Percentiles rank a stretch among this genome's conserved stretches.
Conservation (phyloP, 35 echinoderm and acorn worm genomes). For the Heliocidaris erythrogramma region DNA sequence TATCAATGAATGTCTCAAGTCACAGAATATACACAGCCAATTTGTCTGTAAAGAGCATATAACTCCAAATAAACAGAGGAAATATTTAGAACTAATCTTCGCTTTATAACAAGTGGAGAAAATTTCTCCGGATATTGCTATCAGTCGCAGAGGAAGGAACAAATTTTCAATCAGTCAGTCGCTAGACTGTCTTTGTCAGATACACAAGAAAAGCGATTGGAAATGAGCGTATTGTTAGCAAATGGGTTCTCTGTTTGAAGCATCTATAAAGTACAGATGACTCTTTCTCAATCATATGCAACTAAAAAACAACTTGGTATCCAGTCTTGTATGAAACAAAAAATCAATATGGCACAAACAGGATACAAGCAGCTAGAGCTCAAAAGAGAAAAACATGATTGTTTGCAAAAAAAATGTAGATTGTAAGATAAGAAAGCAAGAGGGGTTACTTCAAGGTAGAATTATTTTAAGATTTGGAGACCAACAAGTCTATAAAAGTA, state of each 20-base stretch:
- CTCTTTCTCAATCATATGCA: background rate
- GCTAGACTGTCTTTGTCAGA: background rate
- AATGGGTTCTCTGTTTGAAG: background rate
- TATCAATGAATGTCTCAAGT: background rate
- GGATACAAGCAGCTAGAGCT: background rate
- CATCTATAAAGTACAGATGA: background rate
- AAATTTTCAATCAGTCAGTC: background rate
- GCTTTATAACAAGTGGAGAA: background rate
- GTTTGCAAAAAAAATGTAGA: background rate
- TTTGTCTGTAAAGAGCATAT: background rate
- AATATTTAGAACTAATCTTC: background rate
- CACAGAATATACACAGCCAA: background rate
- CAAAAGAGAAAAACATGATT: background rate
- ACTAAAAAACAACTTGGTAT: conserved; percentile 13
- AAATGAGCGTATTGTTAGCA: background rate
- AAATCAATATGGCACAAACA: conserved; percentile 33
- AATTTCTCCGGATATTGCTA: conserved; percentile 1
- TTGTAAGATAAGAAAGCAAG: too few relatives aligned
- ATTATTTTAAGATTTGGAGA: too few relatives aligned
- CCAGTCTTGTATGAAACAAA: conserved; percentile 35
- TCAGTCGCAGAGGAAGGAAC: background rate
- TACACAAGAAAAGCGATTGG: background rate
- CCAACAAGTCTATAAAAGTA: too few relatives aligned
- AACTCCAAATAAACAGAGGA: background rate
- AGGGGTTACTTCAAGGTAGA: too few relatives aligned